These are phyloP conservation scores for Ophion obscuratus DNA, from an alignment of 2,888 invertebrate species.

Conservation along the genomic window DNA sequence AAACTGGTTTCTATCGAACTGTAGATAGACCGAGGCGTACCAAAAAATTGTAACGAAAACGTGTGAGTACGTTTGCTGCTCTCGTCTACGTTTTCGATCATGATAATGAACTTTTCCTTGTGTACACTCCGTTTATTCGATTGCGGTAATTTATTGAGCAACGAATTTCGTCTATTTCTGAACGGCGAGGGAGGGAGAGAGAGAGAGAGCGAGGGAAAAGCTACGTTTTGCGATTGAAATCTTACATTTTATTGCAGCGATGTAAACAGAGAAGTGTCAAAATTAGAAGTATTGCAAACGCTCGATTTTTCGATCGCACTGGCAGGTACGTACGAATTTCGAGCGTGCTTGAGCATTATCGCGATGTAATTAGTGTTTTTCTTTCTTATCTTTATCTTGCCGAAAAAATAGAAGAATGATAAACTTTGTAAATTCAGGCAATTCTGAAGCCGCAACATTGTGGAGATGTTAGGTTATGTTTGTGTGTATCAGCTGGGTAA, in stretches of 20 bases:
- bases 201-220: background rate
- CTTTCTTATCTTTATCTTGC: conserved; percentile 1
- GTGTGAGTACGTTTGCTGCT: background rate
- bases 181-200: background rate
- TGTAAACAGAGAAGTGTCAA: conserved; percentile 3
- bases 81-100: background rate
- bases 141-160: background rate
- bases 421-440: background rate
- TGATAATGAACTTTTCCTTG: background rate
- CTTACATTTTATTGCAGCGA: conserved; percentile 3
- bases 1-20: background rate
- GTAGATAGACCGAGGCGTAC: background rate
- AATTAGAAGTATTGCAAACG: background rate
- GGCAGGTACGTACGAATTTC: background rate
- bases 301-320: background rate
- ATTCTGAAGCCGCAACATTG: conserved; percentile 19
- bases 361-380: background rate
- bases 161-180: background rate
- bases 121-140: background rate
- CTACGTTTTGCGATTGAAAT: background rate
- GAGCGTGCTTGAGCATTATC: background rate
- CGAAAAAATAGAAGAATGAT: background rate
- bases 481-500: conserved; percentile 66
- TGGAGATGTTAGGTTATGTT: conserved; percentile 68
- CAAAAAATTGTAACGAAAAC: background rate